These are phyloP conservation scores for Drosophila sturtevanti DNA, from an alignment of 1,140 invertebrate genomes.

Conservation along the genomic window DNA sequence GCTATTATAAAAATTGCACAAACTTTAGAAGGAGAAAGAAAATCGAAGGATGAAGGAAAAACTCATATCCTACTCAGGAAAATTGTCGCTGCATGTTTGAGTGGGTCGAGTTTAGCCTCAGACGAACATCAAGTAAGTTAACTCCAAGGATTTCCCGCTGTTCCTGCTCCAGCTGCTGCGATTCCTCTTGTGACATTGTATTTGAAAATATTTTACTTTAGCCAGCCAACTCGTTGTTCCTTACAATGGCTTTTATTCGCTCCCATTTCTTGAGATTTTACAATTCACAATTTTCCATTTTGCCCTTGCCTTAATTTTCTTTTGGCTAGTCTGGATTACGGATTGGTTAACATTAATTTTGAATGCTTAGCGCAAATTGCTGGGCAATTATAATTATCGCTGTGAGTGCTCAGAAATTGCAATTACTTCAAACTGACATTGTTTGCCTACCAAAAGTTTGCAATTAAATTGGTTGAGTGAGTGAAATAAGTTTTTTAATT, in stretches of 20 bases:
- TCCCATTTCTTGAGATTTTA: not conserved
- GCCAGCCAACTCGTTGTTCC: not conserved
- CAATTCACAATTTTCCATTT: conserved; percentile 22
- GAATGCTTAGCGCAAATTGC: not conserved
- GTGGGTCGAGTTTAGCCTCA: conserved; percentile 38
- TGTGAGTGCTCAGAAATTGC: conserved; percentile 18
- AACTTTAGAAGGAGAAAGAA: conserved; percentile 39
- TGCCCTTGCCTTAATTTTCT: not conserved
- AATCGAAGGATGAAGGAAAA: conserved; percentile 49
- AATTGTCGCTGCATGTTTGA: conserved; percentile 71
- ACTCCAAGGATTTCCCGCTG: conserved; percentile 28
- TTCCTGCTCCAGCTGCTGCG: conserved; percentile 12
- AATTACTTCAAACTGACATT: conserved; percentile 38
- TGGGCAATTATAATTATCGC: conserved; percentile 46
- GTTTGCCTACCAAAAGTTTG: conserved; percentile 13
- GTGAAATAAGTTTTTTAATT: conserved; percentile 57
- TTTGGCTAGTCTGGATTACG: conserved; percentile 11
- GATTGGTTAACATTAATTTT: conserved; percentile 29
- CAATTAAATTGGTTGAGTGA: conserved; percentile 35
- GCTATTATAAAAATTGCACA: conserved; percentile 56
- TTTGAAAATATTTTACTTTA: conserved; percentile 49
- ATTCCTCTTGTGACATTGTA: conserved; percentile 50
- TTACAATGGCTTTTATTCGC: not conserved
- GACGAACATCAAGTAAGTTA: not conserved
- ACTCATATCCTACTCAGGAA: conserved; percentile 70